Evolutionary conservation across 2,797 vertebrate species (phyloP), one percentile per base, ranked within the genome.

Genomic region (Pangasius larnaudii): DNA sequence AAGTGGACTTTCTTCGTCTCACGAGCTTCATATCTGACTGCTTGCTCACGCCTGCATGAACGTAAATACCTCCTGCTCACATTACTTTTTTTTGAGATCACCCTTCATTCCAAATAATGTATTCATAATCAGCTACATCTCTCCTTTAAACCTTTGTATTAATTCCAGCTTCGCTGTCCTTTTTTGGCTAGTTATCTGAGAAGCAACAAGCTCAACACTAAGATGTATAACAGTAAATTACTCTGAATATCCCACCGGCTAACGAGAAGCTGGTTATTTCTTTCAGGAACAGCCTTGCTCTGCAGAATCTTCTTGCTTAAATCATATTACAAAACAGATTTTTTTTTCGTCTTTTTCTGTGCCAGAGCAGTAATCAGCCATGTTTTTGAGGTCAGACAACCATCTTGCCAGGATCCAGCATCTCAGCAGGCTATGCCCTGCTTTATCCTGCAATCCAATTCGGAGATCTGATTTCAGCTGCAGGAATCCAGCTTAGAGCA

Each of bases 331-430:
- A 42, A 63, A 39, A 69, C 71, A 72, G 56, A 87, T 61, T 69
- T 42, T 33, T 42, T 42, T 39, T 39, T n/a, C n/a, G 42, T 79
- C 69, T 88, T 56, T 85, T 56, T 33, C 69, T 3, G n/a, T 63
- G 86, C 88, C 91, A 89, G 79, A 18, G 42, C 80, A 77, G 49
- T 87, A 81, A 90, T 85, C 85, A 67, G 51, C 77, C 51, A 30
- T 39, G 61, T 56, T 88, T 91, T 85, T 69, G 59, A 85, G 86
- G 88, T 86, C 77, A 87, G 85, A 86, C 85, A 86, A 88, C 81
- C 88, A 87, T 88, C 85, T 88, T 85, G 85, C 79, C 61, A 80
- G 74, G 85, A 88, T 90, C 78, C 84, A 79, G 79, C 84, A 84
- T 86, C 89, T 85, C 81, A 39, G 82, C 58, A 72, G 63, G 72